Evolutionary conservation across 23 tunicate species (phyloP).

Genomic region (Ciona savignyi): DNA sequence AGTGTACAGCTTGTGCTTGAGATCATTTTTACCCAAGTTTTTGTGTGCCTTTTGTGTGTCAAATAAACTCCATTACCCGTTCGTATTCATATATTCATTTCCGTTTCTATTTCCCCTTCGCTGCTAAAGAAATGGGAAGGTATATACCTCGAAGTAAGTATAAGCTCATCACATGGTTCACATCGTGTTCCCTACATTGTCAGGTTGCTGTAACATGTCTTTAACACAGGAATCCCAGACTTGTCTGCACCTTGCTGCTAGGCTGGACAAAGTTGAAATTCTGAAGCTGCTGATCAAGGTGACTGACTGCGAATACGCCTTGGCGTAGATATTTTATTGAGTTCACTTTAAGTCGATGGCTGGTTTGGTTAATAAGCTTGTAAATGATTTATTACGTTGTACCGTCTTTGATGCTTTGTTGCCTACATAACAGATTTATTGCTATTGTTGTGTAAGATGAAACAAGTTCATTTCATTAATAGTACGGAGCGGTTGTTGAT

Average conservation of each 20-base stretch:
- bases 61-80: no score
- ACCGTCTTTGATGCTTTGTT: no score
- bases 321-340: no score
- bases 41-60: background rate
- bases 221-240: constrained; percentile 91
- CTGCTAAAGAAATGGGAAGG: constrained; percentile 96
- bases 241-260: constrained; percentile 81
- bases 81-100: no score
- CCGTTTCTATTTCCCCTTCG: no score
- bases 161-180: background rate
- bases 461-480: no score
- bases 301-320: no score
- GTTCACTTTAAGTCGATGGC: no score
- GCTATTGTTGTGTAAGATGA: no score
- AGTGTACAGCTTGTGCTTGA: no score
- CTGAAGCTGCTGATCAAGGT: constrained; percentile 64
- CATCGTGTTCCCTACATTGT: background rate
- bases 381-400: background rate
- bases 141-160: constrained; percentile 67
- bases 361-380: background rate
- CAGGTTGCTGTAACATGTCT: background rate
- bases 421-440: no score
- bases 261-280: constrained; percentile 58
- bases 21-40: no score
- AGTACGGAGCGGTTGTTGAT: constrained; percentile 62